Evolutionary conservation across 2,113 vertebrate species (phyloP).

Genomic region (Cranoglanis bouderius): DNA sequence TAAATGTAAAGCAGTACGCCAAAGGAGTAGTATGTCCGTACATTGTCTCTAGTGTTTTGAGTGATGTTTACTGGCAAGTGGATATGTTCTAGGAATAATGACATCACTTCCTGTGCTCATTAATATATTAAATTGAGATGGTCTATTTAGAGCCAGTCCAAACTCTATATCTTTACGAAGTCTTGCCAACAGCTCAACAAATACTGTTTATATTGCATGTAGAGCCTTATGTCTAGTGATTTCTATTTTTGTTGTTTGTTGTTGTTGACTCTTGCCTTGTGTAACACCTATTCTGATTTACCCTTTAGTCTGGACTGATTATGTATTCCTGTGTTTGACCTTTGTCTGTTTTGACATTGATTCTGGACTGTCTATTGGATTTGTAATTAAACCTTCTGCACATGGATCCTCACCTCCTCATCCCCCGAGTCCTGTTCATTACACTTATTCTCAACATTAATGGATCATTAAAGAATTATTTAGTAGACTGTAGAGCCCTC

Average conservation of each 20-base stretch:
- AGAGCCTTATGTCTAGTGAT: neutral
- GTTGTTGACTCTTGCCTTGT: neutral
- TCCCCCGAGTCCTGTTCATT: neutral
- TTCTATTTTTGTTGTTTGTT: neutral
- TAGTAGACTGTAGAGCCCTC: neutral
- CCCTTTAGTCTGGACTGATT: neutral
- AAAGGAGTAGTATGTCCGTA: no score
- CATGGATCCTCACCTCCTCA: neutral
- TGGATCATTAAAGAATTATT: neutral
- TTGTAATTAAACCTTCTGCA: neutral
- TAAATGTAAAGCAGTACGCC: no score
- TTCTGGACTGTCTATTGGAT: neutral
- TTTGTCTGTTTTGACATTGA: neutral
- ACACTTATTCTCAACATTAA: neutral
- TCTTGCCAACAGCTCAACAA: neutral
- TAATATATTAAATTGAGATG: neutral
- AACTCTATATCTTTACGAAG: neutral
- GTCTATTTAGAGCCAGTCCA: neutral
- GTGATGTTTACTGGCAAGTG: neutral
- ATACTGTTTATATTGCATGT: neutral
- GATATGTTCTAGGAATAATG: neutral
- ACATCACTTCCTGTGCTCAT: neutral
- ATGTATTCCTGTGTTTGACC: neutral
- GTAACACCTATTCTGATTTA: neutral
- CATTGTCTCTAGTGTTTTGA: neutral